Evolutionary conservation across 2,888 invertebrate genomes (phyloP).

Genomic region (Sphecodes monilicornis): DNA sequence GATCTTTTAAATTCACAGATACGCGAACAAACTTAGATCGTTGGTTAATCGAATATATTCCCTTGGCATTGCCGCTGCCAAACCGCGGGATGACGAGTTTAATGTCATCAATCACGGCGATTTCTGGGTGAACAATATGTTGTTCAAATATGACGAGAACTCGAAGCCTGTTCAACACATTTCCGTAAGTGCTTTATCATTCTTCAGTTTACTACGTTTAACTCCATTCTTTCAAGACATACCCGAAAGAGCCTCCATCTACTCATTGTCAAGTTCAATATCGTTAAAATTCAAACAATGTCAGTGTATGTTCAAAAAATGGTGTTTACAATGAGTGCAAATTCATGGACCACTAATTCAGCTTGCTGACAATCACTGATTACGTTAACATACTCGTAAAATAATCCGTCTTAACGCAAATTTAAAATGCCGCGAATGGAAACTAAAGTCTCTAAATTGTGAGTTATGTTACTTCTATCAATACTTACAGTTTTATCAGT

Average conservation of each 20-base stretch:
- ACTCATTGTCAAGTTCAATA: no score
- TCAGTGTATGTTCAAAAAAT: no score
- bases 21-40: slow-evolving; percentile 69
- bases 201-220: background rate
- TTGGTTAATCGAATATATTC: slow-evolving; percentile 53
- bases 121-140: slow-evolving; percentile 82
- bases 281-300: background rate
- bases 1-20: slow-evolving; percentile 49
- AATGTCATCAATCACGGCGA: slow-evolving; percentile 81
- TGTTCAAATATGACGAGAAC: slow-evolving; percentile 78
- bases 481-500: no score
- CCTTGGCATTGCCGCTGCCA: slow-evolving; percentile 33
- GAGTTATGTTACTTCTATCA: no score
- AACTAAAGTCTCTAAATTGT: no score
- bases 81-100: slow-evolving; percentile 70
- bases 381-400: no score
- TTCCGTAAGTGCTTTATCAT: slow-evolving; percentile 71
- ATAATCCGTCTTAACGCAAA: no score
- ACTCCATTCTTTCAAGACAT: background rate
- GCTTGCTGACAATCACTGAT: no score
- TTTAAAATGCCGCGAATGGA: no score
- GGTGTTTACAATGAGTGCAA: no score
- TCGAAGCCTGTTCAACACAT: slow-evolving; percentile 75
- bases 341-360: no score
- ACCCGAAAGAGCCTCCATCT: no score